These are phyloP conservation scores for human DNA, from an alignment of 2,113 vertebrate species.

Conservation along the genomic window GRCh38 chr2:58833501-58834000, in stretches of 20 bases:
- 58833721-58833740: neutral
- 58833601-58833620: neutral
- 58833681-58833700: neutral
- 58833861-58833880: neutral
- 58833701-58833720: neutral
- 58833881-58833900: neutral
- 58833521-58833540: constrained; percentile 57
- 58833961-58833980: neutral
- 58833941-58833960: neutral
- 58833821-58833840: neutral
- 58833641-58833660: neutral
- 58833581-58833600: neutral
- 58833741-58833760: fast-evolving
- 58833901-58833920: neutral
- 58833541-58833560: constrained; percentile 61
- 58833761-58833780: neutral
- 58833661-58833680: neutral
- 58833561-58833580: constrained; percentile 47
- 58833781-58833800: neutral
- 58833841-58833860: neutral
- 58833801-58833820: neutral
- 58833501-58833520: constrained; percentile 33
- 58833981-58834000: neutral
- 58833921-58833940: neutral
- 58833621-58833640: constrained; percentile 13